Evolutionary conservation across 1,140 invertebrate genomes (phyloP).

Genomic region (Drosophila triauraria): DNA sequence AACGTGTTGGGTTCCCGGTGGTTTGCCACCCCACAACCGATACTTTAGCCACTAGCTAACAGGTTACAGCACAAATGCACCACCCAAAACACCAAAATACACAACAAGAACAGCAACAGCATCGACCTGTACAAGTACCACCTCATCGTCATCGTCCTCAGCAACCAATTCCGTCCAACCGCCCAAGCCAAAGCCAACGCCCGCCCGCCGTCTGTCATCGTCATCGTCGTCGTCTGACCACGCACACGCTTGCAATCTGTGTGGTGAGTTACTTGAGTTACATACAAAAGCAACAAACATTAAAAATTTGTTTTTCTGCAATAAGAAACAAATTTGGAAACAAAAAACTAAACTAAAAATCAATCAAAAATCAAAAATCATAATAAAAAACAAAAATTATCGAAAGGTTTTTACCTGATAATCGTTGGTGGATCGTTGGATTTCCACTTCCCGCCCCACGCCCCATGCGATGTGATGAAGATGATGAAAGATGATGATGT

Average conservation of each 20-base stretch:
- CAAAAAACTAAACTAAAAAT: constrained; percentile 31
- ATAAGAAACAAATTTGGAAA: constrained; percentile 78
- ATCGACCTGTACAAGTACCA: constrained; percentile 34
- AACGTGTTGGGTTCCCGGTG: constrained; percentile 62
- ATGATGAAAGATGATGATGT: constrained; percentile 43
- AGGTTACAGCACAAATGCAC: constrained; percentile 75
- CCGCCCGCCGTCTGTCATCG: constrained; percentile 50
- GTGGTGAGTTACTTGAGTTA: constrained; percentile 73
- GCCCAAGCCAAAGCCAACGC: neutral
- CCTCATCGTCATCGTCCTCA: constrained; percentile 34
- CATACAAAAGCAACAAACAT: constrained; percentile 54
- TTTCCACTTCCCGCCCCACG: constrained; percentile 77
- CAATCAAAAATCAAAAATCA: constrained; percentile 30
- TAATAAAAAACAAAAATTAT: constrained; percentile 37
- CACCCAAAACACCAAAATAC: constrained; percentile 61
- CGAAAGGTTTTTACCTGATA: constrained; percentile 75
- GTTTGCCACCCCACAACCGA: constrained; percentile 42
- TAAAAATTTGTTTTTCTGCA: constrained; percentile 77
- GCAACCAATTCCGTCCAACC: constrained; percentile 26
- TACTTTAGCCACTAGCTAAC: constrained; percentile 61
- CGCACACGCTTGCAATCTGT: constrained; percentile 75
- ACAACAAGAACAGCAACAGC: constrained; percentile 52
- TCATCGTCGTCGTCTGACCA: constrained; percentile 59
- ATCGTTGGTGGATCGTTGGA: constrained; percentile 70
- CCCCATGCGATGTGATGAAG: constrained; percentile 60